Conservation (phyloP, 2,113 vertebrate species). For the Euleptes europaea region DNA sequence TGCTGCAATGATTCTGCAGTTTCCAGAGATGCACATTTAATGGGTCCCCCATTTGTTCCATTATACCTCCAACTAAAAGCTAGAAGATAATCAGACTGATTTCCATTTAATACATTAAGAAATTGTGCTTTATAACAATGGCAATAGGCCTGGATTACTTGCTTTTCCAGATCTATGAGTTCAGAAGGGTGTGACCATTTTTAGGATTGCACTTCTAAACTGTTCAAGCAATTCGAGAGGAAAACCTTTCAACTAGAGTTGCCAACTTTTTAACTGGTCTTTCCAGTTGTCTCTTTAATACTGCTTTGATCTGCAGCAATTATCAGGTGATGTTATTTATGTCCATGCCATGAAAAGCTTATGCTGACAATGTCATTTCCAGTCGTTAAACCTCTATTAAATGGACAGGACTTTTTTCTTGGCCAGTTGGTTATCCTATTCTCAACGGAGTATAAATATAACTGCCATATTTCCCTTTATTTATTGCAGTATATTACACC, state of each 20-base stretch:
- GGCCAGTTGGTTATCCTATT: no score
- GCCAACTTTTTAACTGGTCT: no score
- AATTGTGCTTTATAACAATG: slow-evolving; percentile 9
- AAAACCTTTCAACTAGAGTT: neutral
- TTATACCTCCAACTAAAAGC: neutral
- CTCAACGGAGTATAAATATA: neutral
- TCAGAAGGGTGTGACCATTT: no score
- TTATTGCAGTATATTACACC: no score
- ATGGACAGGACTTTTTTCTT: no score
- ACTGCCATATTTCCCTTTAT: neutral
- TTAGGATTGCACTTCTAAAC: neutral
- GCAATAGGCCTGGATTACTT: neutral
- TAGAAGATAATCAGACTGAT: slow-evolving; percentile 11
- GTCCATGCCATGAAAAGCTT: no score
- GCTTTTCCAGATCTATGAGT: neutral
- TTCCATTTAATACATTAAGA: slow-evolving; percentile 3
- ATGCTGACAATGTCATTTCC: no score
- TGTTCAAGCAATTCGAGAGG: rapidly evolving
- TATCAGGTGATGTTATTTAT: no score
- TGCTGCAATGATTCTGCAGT: neutral
- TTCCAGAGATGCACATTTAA: neutral
- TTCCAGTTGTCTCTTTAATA: no score
- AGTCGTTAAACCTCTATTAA: no score
- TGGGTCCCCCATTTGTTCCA: slow-evolving; percentile 1
- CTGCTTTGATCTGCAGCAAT: no score